Evolutionary conservation across 2,888 invertebrate species (phyloP).

Genomic region (Drosophila paramelanica): DNA sequence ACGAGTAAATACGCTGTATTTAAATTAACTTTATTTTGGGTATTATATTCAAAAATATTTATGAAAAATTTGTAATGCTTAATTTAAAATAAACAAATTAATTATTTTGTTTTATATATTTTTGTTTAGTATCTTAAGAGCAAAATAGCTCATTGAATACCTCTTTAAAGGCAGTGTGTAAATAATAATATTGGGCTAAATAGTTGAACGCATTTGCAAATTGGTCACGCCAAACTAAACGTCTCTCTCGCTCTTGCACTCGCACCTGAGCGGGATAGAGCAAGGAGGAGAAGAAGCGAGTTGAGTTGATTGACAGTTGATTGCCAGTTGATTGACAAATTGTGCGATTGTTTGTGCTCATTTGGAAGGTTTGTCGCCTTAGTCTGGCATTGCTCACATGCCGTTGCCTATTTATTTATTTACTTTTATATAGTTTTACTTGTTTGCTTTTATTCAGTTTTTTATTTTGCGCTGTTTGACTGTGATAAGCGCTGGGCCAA

Average conservation of each 20-base stretch:
- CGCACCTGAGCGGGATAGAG: not conserved
- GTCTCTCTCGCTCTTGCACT: conserved; percentile 2
- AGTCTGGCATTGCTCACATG: conserved; percentile 40
- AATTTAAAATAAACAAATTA: no score
- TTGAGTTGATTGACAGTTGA: conserved; percentile 60
- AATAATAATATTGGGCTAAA: conserved; percentile 18
- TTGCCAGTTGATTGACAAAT: conserved; percentile 73
- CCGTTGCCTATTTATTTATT: conserved; percentile 24
- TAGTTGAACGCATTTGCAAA: conserved; percentile 60
- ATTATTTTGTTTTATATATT: no score
- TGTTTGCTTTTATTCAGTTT: conserved; percentile 9
- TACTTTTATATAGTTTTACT: conserved; percentile 8
- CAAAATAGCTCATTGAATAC: not conserved
- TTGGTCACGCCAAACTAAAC: conserved; percentile 40
- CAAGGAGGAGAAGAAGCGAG: not conserved
- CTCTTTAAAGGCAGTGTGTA: not conserved
- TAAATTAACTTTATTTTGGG: not conserved
- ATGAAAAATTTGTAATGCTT: no score
- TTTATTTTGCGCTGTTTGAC: conserved; percentile 11
- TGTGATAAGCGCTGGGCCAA: conserved; percentile 51
- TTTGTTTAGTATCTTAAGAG: not conserved
- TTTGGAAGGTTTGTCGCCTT: conserved; percentile 42
- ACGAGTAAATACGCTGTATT: not conserved
- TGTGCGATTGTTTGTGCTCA: conserved; percentile 34
- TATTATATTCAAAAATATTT: no score